Evolutionary conservation across 2,797 vertebrate species (phyloP).

Genomic region (Cephalopachus bancanus): DNA sequence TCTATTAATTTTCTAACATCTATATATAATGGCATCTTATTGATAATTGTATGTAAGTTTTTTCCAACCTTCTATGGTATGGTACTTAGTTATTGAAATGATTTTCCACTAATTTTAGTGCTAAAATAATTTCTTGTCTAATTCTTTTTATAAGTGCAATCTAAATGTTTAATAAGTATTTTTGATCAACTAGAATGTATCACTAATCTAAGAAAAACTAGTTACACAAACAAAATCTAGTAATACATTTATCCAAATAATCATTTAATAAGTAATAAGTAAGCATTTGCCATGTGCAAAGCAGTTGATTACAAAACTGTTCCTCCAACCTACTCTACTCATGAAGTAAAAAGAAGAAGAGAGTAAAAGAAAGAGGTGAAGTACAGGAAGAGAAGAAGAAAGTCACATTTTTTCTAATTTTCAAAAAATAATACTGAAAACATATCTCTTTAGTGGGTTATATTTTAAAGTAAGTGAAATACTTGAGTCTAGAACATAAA

Average conservation of each 20-base stretch:
- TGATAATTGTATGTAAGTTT: background rate
- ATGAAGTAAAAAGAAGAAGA: background rate
- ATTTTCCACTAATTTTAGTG: background rate
- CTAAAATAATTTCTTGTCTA: background rate
- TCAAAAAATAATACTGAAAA: background rate
- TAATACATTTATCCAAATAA: background rate
- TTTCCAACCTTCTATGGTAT: background rate
- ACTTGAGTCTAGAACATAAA: background rate
- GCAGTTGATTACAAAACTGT: background rate
- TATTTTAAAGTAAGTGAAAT: background rate
- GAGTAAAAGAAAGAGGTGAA: background rate
- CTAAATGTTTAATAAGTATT: constrained; percentile 3
- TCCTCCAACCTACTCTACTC: background rate
- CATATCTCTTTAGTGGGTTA: background rate
- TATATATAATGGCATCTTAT: background rate
- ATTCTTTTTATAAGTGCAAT: background rate
- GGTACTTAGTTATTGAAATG: background rate
- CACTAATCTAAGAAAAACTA: background rate
- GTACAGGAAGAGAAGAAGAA: background rate
- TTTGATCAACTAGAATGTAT: background rate
- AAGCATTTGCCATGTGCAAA: background rate
- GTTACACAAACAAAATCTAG: background rate
- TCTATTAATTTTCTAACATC: background rate
- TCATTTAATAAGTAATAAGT: background rate
- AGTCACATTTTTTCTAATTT: background rate